Conservation (phyloP, 2,113 vertebrate species). For the Xenopus borealis region DNA sequence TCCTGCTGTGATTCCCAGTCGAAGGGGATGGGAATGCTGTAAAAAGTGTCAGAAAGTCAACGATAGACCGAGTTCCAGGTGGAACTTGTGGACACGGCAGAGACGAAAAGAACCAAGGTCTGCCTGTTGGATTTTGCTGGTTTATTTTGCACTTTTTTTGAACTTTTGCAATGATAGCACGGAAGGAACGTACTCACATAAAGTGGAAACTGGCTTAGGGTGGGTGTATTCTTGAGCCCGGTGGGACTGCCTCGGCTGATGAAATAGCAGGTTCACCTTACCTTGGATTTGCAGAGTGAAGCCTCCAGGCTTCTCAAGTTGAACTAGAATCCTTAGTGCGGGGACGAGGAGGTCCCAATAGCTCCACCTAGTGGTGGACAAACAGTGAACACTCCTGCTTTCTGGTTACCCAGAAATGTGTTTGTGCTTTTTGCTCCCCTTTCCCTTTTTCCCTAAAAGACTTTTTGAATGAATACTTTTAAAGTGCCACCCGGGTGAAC, state of each 20-base stretch:
- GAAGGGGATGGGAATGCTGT: background rate
- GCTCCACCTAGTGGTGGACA: background rate
- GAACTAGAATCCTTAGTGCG: background rate
- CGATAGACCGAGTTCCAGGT: background rate
- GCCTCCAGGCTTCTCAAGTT: too few relatives aligned
- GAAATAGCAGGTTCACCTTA: background rate
- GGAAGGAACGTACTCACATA: too few relatives aligned
- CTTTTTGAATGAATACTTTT: background rate
- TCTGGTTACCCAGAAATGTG: background rate
- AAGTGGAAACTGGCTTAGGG: background rate
- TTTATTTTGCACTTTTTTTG: background rate
- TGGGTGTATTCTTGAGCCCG: background rate
- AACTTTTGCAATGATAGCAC: too few relatives aligned
- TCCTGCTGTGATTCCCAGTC: background rate
- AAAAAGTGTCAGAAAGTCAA: constrained; percentile 1
- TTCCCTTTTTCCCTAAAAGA: background rate
- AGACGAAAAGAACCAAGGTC: background rate
- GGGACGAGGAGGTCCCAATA: background rate
- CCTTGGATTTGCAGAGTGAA: constrained; percentile 1
- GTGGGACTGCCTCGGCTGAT: background rate
- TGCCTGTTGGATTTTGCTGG: background rate
- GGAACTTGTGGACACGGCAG: background rate
- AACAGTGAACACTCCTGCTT: background rate
- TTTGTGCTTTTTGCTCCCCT: background rate
- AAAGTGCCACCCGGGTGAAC: constrained; percentile 48